phyloP scores from a whole-genome alignment of 2,888 invertebrate genomes.

The Sesia apiformis region DNA sequence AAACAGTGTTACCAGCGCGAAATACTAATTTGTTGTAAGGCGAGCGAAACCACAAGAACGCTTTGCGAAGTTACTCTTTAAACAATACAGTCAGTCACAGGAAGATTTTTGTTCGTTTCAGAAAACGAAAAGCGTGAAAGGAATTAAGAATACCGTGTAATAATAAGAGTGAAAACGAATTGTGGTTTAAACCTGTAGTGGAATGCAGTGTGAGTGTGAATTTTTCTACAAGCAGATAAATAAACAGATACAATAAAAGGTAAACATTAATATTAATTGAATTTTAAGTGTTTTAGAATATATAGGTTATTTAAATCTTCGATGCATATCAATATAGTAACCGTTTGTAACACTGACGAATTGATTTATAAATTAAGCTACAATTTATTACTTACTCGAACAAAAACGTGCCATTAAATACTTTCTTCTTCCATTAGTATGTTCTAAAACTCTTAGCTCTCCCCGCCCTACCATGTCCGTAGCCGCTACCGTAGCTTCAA shows the following conservation, averaged over 20 bases:
- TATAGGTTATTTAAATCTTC: too few species aligned
- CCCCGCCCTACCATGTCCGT: too few species aligned
- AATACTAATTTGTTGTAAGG: neutral
- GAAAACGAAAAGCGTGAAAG: neutral
- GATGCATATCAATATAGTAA: too few species aligned
- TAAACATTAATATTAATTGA: constrained; percentile 14
- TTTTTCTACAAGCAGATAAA: constrained; percentile 29
- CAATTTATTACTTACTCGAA: too few species aligned
- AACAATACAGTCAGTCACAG: constrained; percentile 24
- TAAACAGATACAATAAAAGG: constrained; percentile 40
- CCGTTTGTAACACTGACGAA: too few species aligned
- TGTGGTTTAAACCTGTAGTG: constrained; percentile 21
- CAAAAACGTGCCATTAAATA: too few species aligned
- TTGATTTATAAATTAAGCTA: too few species aligned
- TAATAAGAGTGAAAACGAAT: neutral
- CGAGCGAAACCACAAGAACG: neutral
- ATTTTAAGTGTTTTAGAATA: too few species aligned
- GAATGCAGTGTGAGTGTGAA: constrained; percentile 41
- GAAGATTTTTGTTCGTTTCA: constrained; percentile 47
- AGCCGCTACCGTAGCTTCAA: too few species aligned
- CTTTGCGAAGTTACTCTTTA: constrained; percentile 4
- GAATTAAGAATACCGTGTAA: neutral
- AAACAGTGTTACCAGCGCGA: neutral
- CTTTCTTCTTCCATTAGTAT: too few species aligned
- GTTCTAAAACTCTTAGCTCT: too few species aligned